A percentile compares a stretch with the other conserved stretches of the same genome.
Evolutionary conservation across 1,140 invertebrate species (phyloP).

Genomic region (Ceratosolen fusciceps): DNA sequence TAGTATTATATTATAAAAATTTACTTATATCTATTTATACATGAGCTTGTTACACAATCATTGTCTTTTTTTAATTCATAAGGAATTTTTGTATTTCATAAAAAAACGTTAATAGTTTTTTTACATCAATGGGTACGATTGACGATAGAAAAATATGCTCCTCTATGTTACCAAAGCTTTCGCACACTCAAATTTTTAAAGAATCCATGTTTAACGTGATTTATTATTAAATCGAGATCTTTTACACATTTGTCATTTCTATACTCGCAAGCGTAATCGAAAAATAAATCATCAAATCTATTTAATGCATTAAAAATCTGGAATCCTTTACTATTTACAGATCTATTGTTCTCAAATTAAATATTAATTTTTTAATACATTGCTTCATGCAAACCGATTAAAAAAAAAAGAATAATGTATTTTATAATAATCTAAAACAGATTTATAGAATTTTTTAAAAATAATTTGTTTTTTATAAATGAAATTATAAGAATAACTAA

Average conservation of each 20-base stretch:
- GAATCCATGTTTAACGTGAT: background rate
- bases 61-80: background rate
- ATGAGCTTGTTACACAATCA: background rate
- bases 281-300: too few relatives aligned
- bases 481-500: conserved; percentile 14
- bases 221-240: background rate
- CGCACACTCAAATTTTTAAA: conserved; percentile 20
- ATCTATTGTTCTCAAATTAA: too few relatives aligned
- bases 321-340: too few relatives aligned
- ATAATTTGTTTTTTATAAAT: conserved; percentile 29
- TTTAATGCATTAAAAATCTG: too few relatives aligned
- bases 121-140: background rate
- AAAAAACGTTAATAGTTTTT: background rate
- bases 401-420: background rate
- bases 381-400: background rate
- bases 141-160: background rate
- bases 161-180: conserved; percentile 43
- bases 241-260: too few relatives aligned
- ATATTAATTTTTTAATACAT: too few relatives aligned
- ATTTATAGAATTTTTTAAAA: conserved; percentile 35
- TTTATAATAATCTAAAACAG: too few relatives aligned
- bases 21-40: background rate
- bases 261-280: too few relatives aligned
- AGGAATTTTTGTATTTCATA: background rate
- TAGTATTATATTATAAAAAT: background rate